Conservation (phyloP, 1,140 invertebrate genomes). For the Harlomillsia oculata region DNA sequence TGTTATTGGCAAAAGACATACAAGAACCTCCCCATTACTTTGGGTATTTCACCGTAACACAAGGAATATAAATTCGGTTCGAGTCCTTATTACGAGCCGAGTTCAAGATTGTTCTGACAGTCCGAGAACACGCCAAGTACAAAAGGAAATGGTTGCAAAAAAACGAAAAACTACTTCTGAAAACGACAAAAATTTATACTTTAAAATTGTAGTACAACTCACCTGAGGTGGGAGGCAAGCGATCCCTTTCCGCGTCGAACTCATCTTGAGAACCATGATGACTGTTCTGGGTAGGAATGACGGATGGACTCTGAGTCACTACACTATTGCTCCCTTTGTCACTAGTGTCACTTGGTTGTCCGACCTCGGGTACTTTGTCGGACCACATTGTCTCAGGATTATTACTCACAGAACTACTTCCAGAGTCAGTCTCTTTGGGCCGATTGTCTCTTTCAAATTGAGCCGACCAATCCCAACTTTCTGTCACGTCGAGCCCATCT, state of each 20-base stretch:
- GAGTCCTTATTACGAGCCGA: no score
- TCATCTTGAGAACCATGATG: constrained; percentile 14
- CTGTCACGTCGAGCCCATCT: constrained; percentile 17
- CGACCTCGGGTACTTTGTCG: constrained; percentile 20
- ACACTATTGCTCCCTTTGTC: constrained; percentile 1
- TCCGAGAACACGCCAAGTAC: no score
- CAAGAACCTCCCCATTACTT: no score
- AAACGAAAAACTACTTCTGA: no score
- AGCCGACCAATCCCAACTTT: constrained; percentile 26
- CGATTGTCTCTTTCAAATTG: constrained; percentile 24
- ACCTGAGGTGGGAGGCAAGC: constrained; percentile 9
- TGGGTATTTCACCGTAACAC: no score
- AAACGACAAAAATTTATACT: no score
- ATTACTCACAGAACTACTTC: background rate
- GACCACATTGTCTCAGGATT: constrained; percentile 27
- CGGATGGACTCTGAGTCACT: constrained; percentile 11
- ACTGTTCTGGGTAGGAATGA: constrained; percentile 21
- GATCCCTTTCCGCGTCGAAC: background rate
- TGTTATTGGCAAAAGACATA: no score
- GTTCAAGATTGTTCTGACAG: no score
- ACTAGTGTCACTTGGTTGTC: background rate
- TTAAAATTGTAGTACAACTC: no score
- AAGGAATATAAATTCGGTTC: no score
- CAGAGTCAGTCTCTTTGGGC: constrained; percentile 16
- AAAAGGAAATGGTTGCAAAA: no score